These are phyloP conservation scores for Chaunax sp. DNA, from an alignment of 2,797 vertebrate species.

Conservation along the genomic window DNA sequence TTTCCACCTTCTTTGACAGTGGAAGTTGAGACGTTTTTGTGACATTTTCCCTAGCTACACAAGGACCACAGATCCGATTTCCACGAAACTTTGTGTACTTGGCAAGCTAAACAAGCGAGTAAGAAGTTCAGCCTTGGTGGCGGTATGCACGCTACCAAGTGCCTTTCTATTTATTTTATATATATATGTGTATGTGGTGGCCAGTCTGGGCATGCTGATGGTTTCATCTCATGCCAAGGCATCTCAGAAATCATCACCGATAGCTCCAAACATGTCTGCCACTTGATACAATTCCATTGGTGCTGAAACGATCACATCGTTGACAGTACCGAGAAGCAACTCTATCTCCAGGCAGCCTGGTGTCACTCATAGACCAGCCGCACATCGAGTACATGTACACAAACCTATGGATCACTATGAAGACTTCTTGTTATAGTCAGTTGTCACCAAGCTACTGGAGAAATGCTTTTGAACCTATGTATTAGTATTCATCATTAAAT, in stretches of 20 bases:
- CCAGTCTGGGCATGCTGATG: constrained; percentile 14
- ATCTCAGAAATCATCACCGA: constrained; percentile 64
- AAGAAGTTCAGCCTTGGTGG: no score
- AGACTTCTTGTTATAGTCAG: constrained; percentile 9
- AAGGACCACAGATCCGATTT: no score
- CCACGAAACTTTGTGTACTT: no score
- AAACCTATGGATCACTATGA: constrained; percentile 13
- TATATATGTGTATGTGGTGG: constrained; percentile 3
- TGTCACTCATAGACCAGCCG: constrained; percentile 36
- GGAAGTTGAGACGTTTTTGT: no score
- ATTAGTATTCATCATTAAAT: background rate
- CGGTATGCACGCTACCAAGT: no score
- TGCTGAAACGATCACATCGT: constrained; percentile 62
- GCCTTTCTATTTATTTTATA: background rate
- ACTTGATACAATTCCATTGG: constrained; percentile 71
- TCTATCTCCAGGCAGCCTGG: constrained; percentile 50
- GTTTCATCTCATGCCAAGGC: constrained; percentile 52
- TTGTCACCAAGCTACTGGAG: constrained; percentile 9
- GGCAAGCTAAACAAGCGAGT: no score
- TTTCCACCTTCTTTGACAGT: no score
- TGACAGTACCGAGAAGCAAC: constrained; percentile 82
- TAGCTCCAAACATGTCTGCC: constrained; percentile 66
- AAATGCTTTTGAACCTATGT: background rate
- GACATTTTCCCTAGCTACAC: no score
- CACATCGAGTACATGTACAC: constrained; percentile 59